Evolutionary conservation across 2,797 vertebrate genomes (phyloP).

Genomic region (Chromis chromis): DNA sequence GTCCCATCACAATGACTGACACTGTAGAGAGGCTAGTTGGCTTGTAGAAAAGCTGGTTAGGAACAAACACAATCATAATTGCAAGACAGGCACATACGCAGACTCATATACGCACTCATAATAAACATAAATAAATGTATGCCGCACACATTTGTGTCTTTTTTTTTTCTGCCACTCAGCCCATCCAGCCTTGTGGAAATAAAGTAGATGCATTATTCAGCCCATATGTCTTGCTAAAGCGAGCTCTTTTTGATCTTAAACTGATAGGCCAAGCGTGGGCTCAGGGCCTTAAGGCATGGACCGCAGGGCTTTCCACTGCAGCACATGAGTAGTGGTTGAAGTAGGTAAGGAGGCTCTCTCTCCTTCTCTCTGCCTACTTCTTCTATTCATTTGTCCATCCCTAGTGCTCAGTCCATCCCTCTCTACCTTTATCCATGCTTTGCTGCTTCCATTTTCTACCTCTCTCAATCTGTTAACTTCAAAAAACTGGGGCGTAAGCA

Average conservation of each 20-base stretch:
- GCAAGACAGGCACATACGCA: slow-evolving; percentile 3
- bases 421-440: slow-evolving; percentile 74
- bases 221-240: slow-evolving; percentile 83
- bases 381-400: slow-evolving; percentile 71
- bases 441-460: slow-evolving; percentile 77
- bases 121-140: slow-evolving; percentile 51
- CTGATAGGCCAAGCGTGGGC: slow-evolving; percentile 83
- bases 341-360: slow-evolving; percentile 56
- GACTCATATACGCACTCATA: slow-evolving; percentile 25
- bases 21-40: slow-evolving; percentile 45
- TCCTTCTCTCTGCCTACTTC: slow-evolving; percentile 25
- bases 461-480: slow-evolving; percentile 75
- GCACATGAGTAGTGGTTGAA: slow-evolving; percentile 67
- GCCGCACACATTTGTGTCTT: slow-evolving; percentile 40
- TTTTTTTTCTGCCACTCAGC: slow-evolving; percentile 54
- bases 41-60: slow-evolving; percentile 41
- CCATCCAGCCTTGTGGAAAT: slow-evolving; percentile 76
- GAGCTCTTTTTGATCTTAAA: slow-evolving; percentile 83
- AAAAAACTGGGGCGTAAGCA: slow-evolving; percentile 77
- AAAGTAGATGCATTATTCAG: slow-evolving; percentile 84
- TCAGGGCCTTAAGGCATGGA: slow-evolving; percentile 78
- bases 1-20: slow-evolving; percentile 70
- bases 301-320: slow-evolving; percentile 76
- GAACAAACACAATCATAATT: slow-evolving; percentile 34
- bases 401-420: slow-evolving; percentile 58